Conservation (phyloP, 1,140 invertebrate genomes). For the Brachionus rubens region DNA sequence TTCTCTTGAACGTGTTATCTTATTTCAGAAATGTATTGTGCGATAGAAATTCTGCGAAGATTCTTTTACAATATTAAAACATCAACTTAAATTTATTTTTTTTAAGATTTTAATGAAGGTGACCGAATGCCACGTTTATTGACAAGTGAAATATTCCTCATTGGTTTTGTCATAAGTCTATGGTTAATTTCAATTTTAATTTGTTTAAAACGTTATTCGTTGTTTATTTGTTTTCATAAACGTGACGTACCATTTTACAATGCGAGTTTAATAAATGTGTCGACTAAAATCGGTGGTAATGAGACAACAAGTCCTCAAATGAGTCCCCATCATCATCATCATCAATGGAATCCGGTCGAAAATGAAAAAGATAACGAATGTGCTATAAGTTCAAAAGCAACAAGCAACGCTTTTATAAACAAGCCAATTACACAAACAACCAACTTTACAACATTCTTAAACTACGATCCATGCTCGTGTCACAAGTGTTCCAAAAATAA, state of each 20-base stretch:
- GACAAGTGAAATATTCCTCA: conserved; percentile 14
- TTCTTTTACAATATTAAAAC: too few relatives aligned
- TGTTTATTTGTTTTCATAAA: conserved; percentile 40
- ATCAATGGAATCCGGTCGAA: neutral
- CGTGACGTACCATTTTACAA: conserved; percentile 42
- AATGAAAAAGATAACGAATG: neutral
- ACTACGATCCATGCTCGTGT: neutral
- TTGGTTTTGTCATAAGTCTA: conserved; percentile 31
- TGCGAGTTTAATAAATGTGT: conserved; percentile 40
- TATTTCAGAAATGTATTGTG: too few relatives aligned
- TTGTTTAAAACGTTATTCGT: conserved; percentile 25
- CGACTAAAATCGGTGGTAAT: neutral
- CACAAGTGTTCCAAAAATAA: neutral
- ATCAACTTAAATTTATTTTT: neutral
- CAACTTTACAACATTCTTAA: neutral
- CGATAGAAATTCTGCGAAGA: too few relatives aligned
- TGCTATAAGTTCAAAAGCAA: neutral
- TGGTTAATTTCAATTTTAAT: conserved; percentile 37
- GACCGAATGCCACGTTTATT: conserved; percentile 30
- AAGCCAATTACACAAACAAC: neutral
- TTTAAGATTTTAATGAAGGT: neutral
- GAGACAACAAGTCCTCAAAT: neutral
- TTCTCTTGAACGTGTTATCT: too few relatives aligned
- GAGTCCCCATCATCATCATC: neutral
- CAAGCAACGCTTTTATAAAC: neutral